These are phyloP conservation scores for Coptodon rendalli DNA, from an alignment of 2,113 vertebrate species.

Conservation along the genomic window DNA sequence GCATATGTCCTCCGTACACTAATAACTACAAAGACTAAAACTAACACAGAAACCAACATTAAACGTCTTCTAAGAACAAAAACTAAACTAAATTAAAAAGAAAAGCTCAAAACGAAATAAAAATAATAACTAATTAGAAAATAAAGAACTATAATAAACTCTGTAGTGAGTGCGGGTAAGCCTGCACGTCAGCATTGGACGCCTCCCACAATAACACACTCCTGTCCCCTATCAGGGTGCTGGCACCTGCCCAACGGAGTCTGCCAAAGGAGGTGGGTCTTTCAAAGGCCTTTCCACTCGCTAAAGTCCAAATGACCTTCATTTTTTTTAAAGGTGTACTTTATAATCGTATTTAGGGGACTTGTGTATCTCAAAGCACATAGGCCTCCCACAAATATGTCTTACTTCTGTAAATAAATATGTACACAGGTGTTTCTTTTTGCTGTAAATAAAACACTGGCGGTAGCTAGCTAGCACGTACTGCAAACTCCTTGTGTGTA, in stretches of 20 bases:
- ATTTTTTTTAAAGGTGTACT: background rate
- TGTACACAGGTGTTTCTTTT: background rate
- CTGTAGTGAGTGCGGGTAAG: background rate
- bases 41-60: background rate
- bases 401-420: background rate
- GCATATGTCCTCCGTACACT: background rate
- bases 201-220: background rate
- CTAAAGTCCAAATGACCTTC: slow-evolving; percentile 64
- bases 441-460: background rate
- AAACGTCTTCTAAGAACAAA: background rate
- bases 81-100: background rate
- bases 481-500: background rate
- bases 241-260: slow-evolving; percentile 33
- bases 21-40: background rate
- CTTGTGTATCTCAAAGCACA: background rate
- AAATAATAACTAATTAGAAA: background rate
- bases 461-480: background rate
- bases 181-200: slow-evolving; percentile 6
- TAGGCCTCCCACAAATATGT: background rate
- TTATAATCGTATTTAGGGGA: background rate
- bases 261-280: slow-evolving; percentile 56
- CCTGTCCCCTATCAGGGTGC: background rate
- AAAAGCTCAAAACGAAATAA: background rate
- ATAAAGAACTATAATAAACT: background rate
- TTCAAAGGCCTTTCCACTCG: slow-evolving; percentile 14